A percentile compares a stretch with the other conserved stretches of the same genome.
These are phyloP conservation scores for Neogale vison DNA, from an alignment of 2,113 vertebrate species.

Conservation along the genomic window DNA sequence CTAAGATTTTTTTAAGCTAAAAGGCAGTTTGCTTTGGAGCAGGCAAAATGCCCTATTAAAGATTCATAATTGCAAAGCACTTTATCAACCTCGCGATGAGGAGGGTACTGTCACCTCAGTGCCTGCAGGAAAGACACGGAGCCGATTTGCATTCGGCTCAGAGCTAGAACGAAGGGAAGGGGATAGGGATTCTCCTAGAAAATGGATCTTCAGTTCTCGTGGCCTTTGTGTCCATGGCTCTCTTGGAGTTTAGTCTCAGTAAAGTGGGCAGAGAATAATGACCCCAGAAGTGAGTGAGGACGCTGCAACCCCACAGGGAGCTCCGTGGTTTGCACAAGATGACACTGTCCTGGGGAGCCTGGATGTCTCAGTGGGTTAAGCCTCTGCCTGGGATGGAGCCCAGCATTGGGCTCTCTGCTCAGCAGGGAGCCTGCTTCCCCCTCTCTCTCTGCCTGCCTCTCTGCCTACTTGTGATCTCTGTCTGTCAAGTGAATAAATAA, in stretches of 20 bases:
- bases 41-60: conserved; percentile 17
- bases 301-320: neutral
- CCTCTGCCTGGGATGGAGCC: no score
- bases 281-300: fast-evolving
- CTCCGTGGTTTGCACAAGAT: neutral
- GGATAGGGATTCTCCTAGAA: neutral
- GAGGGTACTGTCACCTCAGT: neutral
- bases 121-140: neutral
- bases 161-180: neutral
- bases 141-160: conserved; percentile 14
- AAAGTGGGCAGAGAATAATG: neutral
- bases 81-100: conserved; percentile 10
- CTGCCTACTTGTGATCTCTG: no score
- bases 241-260: neutral
- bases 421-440: no score
- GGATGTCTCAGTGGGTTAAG: no score
- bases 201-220: neutral
- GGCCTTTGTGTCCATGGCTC: neutral
- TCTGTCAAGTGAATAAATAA: no score
- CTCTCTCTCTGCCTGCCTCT: no score
- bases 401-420: no score
- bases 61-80: conserved; percentile 49
- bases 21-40: conserved; percentile 33
- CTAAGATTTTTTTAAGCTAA: neutral
- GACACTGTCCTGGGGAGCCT: no score